Evolutionary conservation across 2,113 vertebrate genomes (phyloP), one percentile per base, ranked within the genome.

Genomic region (Sorex fumeus): DNA sequence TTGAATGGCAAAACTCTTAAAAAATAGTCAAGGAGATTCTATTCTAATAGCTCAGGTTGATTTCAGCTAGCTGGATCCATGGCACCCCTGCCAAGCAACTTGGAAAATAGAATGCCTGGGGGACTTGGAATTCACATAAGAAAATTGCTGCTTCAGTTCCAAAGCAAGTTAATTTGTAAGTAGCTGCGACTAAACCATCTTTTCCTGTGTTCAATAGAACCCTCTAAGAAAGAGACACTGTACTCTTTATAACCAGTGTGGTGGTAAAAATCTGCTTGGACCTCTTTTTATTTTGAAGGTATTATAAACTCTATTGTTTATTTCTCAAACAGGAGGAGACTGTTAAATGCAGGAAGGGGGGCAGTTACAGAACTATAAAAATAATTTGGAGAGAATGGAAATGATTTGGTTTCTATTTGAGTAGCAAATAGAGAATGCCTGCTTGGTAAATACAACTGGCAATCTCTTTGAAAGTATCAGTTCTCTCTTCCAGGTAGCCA

Each of bases 41-140:
- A 67, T 81, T 57, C 32, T 75, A 40, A 1, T 85, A 28, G 19
- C 77, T 43, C 28, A 60, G 45, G 60, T 36, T 60, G 57, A 23
- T 60, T 64, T 66, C 45, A 12, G 0, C n/a, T 25, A 50, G 64
- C n/a, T 82, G 69, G 34, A 28, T 47, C 18, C 57, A 13, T 60
- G 21, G 18, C 18, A 23, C 8, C 47, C 34, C 50, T 64, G 16
- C 15, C 0, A 8, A 88, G 78, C 80, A 77, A 74, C 62, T 81
- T 64, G 72, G 40, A 89, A 91, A 88, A 93, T 67, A 70, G 64
- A 89, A 47, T 62, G 40, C 47, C 47, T 50, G 47, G 30, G 0
- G 28, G 40, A 69, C 69, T 94, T 93, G 66, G 32, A 91, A 77
- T 93, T 92, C 67, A 57, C 23, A 43, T 78, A 78, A 76, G 93